Base-by-base conservation (phyloP, 2,888 invertebrate genomes). In the Dicycla oo region DNA sequence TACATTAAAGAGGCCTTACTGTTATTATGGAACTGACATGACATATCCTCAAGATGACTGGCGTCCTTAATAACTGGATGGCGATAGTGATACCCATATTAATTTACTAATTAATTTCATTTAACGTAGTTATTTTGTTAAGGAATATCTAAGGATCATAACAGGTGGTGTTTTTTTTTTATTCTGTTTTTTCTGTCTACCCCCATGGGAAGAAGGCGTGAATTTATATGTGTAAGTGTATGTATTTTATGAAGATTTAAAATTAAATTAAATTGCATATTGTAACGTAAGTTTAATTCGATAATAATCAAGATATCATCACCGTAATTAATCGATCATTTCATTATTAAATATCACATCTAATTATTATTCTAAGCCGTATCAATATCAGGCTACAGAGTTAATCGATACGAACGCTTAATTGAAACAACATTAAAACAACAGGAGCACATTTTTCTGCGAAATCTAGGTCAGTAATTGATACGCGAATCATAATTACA, bases 401-500 rank as follows among this genome's bases (percentile, higher is more conserved):
- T 49, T 2, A 51, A 60, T 60, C 15, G 8, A 67, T 23, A 38
- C 6, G 4, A 23, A 76, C 1, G 18, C n/a, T 8, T 26, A 26
- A 56, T 40, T 49, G 43, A 20, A 38, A 38, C 38, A 0, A 38
- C 38, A 3, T 26, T 8, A 53, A 53, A 64, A 56, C 18, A 34
- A 40, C 58, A 45, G 38, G 47, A 51, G 11, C 7, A 34, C 0
- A 11, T 68, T 68, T 57, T 57, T 45, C 47, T n/a, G n/a, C 11
- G 2, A 47, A 43, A 23, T 26, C 30, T 73, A 61, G 60, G 54
- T 45, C 79, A 73, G 64, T 65, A 80, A 68, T 60, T 54, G 43
- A 60, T 45, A 54, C 15, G 23, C 15, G 18, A 63, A 58, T 67
- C 23, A 53, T 58, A 58, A 62, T 73, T 66, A 66, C 0, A 40